phyloP scores from a whole-genome alignment of 2,888 invertebrate genomes.

The Eilema griseolum region DNA sequence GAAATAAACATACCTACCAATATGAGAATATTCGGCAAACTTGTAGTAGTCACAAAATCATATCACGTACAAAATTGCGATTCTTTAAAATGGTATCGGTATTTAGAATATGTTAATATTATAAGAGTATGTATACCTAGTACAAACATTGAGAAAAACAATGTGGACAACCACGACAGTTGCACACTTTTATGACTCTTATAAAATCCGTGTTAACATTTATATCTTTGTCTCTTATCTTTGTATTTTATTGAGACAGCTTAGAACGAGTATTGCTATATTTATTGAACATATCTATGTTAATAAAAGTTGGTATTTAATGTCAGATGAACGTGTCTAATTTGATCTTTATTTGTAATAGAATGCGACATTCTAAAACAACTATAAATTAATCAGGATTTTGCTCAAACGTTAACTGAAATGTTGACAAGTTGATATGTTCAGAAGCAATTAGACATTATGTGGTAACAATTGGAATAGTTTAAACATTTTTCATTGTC shows the following conservation, averaged over 20 bases:
- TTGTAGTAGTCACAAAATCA: background rate
- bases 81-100: background rate
- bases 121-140: background rate
- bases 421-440: background rate
- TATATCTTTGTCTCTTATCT: slow-evolving; percentile 24
- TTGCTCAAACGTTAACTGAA: background rate
- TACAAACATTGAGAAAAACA: slow-evolving; percentile 9
- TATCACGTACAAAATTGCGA: background rate
- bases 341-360: slow-evolving; percentile 10
- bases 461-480: background rate
- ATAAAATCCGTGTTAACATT: slow-evolving; percentile 27
- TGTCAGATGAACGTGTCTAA: slow-evolving; percentile 9
- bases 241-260: slow-evolving; percentile 28
- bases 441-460: background rate
- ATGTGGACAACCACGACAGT: slow-evolving; percentile 15
- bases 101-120: background rate
- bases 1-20: no score
- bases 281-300: slow-evolving; percentile 13
- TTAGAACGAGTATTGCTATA: slow-evolving; percentile 10
- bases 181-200: slow-evolving; percentile 33
- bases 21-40: background rate
- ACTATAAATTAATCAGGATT: background rate
- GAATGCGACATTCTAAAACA: background rate
- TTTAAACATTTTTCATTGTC: background rate
- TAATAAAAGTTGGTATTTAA: slow-evolving; percentile 13